These are phyloP conservation scores for Cistogaster globosa DNA, from an alignment of 2,888 invertebrate species.

Conservation along the genomic window DNA sequence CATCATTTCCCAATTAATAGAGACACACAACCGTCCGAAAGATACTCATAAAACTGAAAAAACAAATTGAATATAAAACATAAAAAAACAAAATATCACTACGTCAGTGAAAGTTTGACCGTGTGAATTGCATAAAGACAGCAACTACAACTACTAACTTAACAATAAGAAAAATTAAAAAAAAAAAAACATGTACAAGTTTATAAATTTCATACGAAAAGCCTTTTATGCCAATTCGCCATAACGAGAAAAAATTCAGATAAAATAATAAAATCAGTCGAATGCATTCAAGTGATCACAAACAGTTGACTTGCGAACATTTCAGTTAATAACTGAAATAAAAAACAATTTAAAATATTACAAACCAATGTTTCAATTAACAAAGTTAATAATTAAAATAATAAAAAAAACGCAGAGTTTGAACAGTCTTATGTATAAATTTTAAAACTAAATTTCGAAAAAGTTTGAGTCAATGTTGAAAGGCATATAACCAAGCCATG, in stretches of 20 bases:
- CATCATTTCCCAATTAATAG: conserved; percentile 14
- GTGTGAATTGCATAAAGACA: conserved; percentile 69
- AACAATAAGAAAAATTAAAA: conserved; percentile 2
- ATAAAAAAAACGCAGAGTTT: too few relatives aligned
- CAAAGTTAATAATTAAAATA: too few relatives aligned
- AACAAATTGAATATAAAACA: conserved; percentile 42
- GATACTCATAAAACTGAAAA: conserved; percentile 40
- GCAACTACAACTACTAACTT: conserved; percentile 2
- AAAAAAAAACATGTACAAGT: conserved; percentile 8
- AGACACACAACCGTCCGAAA: neutral
- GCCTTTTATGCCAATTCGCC: conserved; percentile 42
- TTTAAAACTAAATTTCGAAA: too few relatives aligned
- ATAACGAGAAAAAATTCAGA: conserved; percentile 23
- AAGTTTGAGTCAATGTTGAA: too few relatives aligned
- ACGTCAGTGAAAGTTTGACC: conserved; percentile 70
- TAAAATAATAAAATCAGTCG: conserved; percentile 1
- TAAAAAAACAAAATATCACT: conserved; percentile 54
- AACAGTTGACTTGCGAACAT: conserved; percentile 14
- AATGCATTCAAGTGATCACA: neutral
- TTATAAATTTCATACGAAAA: conserved; percentile 35
- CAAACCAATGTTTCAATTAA: neutral
- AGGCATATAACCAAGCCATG: too few relatives aligned
- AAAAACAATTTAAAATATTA: conserved; percentile 14
- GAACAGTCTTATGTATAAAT: too few relatives aligned
- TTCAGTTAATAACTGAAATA: conserved; percentile 16